Conservation (phyloP, 2,797 vertebrate genomes). For the Urosaurus nigricauda region DNA sequence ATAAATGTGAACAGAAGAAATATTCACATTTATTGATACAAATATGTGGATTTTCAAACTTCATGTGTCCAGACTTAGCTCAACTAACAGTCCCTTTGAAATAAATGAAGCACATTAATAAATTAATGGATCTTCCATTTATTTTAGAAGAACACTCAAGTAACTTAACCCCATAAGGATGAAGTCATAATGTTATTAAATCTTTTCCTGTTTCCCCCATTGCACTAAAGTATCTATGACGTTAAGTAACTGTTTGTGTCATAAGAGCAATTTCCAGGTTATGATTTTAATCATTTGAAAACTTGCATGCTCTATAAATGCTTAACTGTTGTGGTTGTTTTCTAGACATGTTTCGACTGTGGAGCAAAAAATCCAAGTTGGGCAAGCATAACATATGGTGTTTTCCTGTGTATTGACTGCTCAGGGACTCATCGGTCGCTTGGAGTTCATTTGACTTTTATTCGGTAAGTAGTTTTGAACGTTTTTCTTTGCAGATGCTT, state of each 20-base stretch:
- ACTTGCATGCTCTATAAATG: not conserved
- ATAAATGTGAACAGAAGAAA: not conserved
- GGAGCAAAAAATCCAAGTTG: constrained; percentile 96
- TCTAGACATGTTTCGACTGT: constrained; percentile 94
- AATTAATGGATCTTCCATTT: not conserved
- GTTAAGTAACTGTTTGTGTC: no score
- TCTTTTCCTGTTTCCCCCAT: not conserved
- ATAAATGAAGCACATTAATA: not conserved
- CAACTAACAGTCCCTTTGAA: not conserved
- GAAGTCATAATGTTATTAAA: not conserved
- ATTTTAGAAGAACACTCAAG: not conserved
- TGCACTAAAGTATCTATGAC: not conserved
- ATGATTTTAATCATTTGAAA: not conserved
- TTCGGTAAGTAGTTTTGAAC: constrained; percentile 81
- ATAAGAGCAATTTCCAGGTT: not conserved
- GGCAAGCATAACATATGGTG: constrained; percentile 96
- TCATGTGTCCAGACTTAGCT: not conserved
- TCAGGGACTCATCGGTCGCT: constrained; percentile 94
- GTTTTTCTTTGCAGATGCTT: not conserved
- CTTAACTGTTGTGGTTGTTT: constrained; percentile 17
- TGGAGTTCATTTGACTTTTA: constrained; percentile 94
- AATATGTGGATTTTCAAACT: not conserved
- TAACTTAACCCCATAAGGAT: not conserved
- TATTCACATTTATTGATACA: not conserved
- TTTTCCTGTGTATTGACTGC: constrained; percentile 97